Evolutionary conservation across 2,888 invertebrate genomes (phyloP), one percentile per base, ranked within the genome.

Genomic region (Drosophila paranaensis): DNA sequence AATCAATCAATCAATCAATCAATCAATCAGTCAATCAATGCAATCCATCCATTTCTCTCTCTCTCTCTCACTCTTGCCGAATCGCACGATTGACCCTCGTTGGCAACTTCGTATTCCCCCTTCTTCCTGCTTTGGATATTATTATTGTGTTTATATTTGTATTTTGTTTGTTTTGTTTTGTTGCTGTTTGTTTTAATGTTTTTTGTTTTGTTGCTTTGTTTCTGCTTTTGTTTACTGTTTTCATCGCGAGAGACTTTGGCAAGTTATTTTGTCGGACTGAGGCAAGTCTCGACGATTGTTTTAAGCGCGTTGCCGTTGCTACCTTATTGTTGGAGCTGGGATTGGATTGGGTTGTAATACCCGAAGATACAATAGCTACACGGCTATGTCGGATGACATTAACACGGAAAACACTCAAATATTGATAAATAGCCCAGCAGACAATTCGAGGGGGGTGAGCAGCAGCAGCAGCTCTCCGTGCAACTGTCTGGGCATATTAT

Each of bases 341-440:
- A 61, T 45, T 42, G 57, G 42, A 61, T 45, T 42, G 45, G 63
- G 13, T 39, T 63, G 64, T 56, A 55, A 67, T 48, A 30, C 68
- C 8, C 10, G 6, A 6, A 37, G 39, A 54, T n/a, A 77, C 73
- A 77, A 77, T 66, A 33, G 72, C 20, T 42, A 46, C 27, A 46
- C 56, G 50, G 33, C 20, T 57, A 55, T 45, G 43, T 42, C 62
- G 48, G 16, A 40, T 57, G 75, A 33, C 68, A 77, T 68, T 58
- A 63, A 25, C 58, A 50, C 46, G 48, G 53, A 43, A 40, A 37
- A 45, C 54, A 46, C 56, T 48, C 50, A 40, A 43, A 57, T 51
- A 45, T 62, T 77, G 67, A 77, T 79, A 75, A 67, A 79, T 67
- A 25, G 42, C 27, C n/a, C 11, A 45, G 51, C 56, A 64, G 58